Evolutionary conservation across 2,113 vertebrate species (phyloP).

Genomic region (Sorex araneus): DNA sequence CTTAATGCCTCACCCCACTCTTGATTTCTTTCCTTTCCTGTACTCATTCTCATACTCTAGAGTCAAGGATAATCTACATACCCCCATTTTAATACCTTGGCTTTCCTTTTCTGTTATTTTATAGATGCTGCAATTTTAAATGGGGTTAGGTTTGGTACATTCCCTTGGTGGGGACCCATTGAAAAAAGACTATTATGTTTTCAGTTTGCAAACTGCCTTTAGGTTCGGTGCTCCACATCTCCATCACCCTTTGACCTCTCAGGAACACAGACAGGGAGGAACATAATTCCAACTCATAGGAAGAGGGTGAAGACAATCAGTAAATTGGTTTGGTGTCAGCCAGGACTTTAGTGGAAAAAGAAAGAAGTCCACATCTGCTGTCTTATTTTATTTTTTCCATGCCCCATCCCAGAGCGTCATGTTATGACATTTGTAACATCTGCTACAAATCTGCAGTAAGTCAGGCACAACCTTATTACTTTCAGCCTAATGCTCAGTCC

Average conservation of each 20-base stretch:
- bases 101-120: too few species aligned
- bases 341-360: slow-evolving; percentile 81
- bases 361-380: slow-evolving; percentile 86
- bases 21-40: too few species aligned
- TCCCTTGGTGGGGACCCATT: neutral
- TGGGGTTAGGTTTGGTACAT: neutral
- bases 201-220: slow-evolving; percentile 75
- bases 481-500: slow-evolving; percentile 86
- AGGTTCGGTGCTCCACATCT: slow-evolving; percentile 25
- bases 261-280: slow-evolving; percentile 52
- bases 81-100: too few species aligned
- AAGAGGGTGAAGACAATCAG: slow-evolving; percentile 77
- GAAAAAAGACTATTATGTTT: neutral
- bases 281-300: slow-evolving; percentile 47
- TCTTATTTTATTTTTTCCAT: slow-evolving; percentile 73
- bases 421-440: slow-evolving; percentile 89
- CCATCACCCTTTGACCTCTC: slow-evolving; percentile 52
- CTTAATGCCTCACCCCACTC: too few species aligned
- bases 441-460: slow-evolving; percentile 87
- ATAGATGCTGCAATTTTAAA: neutral
- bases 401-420: slow-evolving; percentile 87
- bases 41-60: too few species aligned
- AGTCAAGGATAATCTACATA: too few species aligned
- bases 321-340: slow-evolving; percentile 79
- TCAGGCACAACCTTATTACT: slow-evolving; percentile 88